phyloP scores from a whole-genome alignment of 1,140 invertebrate species.

The Hermetia illucens region DNA sequence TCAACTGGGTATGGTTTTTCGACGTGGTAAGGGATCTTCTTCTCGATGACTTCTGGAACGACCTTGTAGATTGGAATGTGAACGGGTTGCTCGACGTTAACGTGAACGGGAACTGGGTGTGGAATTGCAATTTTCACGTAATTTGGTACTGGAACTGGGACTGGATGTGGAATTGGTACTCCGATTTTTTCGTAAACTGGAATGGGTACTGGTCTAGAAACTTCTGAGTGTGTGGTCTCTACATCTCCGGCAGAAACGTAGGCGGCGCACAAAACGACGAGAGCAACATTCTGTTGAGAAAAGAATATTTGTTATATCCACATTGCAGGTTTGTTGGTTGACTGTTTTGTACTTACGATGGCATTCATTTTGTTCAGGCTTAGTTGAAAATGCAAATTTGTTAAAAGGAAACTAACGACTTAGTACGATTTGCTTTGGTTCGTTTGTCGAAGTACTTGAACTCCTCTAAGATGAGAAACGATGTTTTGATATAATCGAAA shows the following conservation, averaged over 20 bases:
- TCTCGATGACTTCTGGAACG: slow-evolving; percentile 48
- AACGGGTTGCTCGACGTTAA: slow-evolving; percentile 55
- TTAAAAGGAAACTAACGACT: too few relatives aligned
- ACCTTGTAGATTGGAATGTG: slow-evolving; percentile 58
- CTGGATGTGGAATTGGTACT: slow-evolving; percentile 56
- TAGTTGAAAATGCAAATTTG: too few relatives aligned
- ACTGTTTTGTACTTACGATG: not conserved
- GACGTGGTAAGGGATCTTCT: slow-evolving; percentile 57
- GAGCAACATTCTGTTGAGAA: too few relatives aligned
- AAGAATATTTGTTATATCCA: too few relatives aligned
- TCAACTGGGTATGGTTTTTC: slow-evolving; percentile 62
- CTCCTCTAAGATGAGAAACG: too few relatives aligned
- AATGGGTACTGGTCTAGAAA: slow-evolving; percentile 52
- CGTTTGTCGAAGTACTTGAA: too few relatives aligned
- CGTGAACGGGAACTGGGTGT: slow-evolving; percentile 53
- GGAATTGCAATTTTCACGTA: slow-evolving; percentile 59
- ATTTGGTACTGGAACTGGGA: slow-evolving; percentile 56
- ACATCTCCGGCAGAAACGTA: too few relatives aligned
- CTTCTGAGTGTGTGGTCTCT: slow-evolving; percentile 41
- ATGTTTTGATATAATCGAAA: too few relatives aligned
- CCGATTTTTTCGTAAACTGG: slow-evolving; percentile 61
- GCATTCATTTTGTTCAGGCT: not conserved
- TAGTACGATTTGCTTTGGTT: too few relatives aligned
- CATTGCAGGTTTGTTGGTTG: too few relatives aligned
- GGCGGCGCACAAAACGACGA: too few relatives aligned